Evolutionary conservation across 2,113 vertebrate genomes (phyloP).

Genomic region (Nerophis ophidion): DNA sequence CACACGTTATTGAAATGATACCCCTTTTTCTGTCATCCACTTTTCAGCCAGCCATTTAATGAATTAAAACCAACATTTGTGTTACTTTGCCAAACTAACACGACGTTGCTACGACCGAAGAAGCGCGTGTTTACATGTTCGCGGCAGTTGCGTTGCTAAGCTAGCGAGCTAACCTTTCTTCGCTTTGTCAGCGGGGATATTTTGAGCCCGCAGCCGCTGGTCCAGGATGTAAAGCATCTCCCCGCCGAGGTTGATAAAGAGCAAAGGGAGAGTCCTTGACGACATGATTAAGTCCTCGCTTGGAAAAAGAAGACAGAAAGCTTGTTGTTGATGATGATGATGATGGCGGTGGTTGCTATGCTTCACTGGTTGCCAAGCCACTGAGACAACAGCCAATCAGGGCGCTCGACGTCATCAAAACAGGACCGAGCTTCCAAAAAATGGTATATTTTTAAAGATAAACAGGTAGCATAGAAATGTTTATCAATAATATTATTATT

Average conservation of each 20-base stretch:
- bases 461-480: too few relatives aligned
- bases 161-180: constrained; percentile 81
- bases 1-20: constrained; percentile 57
- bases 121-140: background rate
- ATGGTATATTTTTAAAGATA: too few relatives aligned
- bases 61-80: constrained; percentile 69
- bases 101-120: too few relatives aligned
- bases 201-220: constrained; percentile 90
- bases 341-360: constrained; percentile 43
- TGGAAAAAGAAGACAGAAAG: background rate
- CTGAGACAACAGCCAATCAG: constrained; percentile 69
- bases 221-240: constrained; percentile 98
- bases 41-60: constrained; percentile 87
- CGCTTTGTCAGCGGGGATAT: constrained; percentile 89
- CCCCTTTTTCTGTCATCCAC: constrained; percentile 95
- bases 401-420: background rate
- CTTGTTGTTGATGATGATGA: background rate
- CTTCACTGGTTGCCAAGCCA: constrained; percentile 71
- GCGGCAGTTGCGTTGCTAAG: constrained; percentile 12
- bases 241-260: constrained; percentile 93
- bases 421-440: background rate
- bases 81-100: too few relatives aligned
- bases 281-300: constrained; percentile 70
- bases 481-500: too few relatives aligned
- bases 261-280: constrained; percentile 81